Conservation (phyloP, 2,113 vertebrate genomes). For the Galbula dea region DNA sequence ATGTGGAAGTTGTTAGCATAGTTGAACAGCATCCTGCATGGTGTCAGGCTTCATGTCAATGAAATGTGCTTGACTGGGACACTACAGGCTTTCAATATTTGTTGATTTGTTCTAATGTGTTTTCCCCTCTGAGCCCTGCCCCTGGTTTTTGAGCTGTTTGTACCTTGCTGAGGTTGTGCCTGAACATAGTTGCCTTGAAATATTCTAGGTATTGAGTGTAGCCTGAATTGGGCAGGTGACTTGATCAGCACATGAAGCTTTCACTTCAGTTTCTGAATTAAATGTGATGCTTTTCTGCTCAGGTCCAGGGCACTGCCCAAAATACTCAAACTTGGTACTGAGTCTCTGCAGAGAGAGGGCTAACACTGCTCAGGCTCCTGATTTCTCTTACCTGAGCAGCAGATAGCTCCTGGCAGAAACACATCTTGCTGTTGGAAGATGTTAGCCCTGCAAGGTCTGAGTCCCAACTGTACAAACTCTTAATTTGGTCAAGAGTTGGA, state of each 20-base stretch:
- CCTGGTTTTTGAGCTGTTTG: neutral
- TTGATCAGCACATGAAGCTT: neutral
- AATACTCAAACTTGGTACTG: neutral
- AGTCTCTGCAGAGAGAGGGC: neutral
- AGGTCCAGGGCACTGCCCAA: too few relatives aligned
- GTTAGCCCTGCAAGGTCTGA: neutral
- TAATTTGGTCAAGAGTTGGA: neutral
- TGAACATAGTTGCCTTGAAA: neutral
- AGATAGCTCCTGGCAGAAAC: neutral
- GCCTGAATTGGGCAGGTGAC: neutral
- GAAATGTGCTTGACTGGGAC: neutral
- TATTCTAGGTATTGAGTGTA: neutral
- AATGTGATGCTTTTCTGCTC: neutral
- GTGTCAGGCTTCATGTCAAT: neutral
- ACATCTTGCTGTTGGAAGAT: neutral
- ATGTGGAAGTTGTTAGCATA: constrained; percentile 1
- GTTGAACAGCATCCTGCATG: constrained; percentile 11
- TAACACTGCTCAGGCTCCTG: neutral
- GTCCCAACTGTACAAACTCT: neutral
- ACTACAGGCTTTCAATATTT: neutral
- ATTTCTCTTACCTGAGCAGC: fast-evolving
- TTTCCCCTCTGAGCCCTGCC: too few relatives aligned
- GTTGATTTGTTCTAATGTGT: neutral
- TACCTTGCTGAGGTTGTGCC: neutral
- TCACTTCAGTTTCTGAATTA: neutral